These are phyloP conservation scores for Mirza zaza DNA, from an alignment of 2,113 vertebrate species.

Conservation along the genomic window DNA sequence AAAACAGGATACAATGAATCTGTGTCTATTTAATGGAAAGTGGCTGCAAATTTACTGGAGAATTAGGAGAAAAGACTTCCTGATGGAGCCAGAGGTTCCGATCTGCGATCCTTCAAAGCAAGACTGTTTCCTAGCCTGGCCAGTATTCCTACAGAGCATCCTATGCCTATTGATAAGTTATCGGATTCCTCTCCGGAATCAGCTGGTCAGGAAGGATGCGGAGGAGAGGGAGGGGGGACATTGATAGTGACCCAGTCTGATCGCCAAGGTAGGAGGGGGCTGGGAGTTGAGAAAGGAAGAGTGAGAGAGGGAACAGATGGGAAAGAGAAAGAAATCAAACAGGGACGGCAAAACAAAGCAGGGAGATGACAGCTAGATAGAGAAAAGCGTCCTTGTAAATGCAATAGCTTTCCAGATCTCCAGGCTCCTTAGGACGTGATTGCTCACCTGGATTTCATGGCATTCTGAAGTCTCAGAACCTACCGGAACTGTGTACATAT, in stretches of 20 bases:
- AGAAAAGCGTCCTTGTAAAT: background rate
- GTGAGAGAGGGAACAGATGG: constrained; percentile 47
- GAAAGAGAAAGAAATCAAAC: constrained; percentile 32
- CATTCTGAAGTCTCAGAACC: background rate
- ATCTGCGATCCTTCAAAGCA: constrained; percentile 76
- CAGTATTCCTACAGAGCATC: constrained; percentile 67
- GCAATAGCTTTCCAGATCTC: background rate
- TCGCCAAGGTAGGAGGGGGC: constrained; percentile 60
- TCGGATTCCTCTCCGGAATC: constrained; percentile 78
- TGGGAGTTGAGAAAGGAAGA: constrained; percentile 60
- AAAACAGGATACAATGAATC: constrained; percentile 75
- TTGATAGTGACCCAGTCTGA: constrained; percentile 71
- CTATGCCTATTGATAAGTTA: constrained; percentile 77
- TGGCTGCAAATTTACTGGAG: constrained; percentile 37
- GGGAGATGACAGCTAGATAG: background rate
- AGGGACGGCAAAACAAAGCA: constrained; percentile 30
- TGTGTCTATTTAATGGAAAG: constrained; percentile 71
- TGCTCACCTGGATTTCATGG: background rate
- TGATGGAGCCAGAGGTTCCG: constrained; percentile 66
- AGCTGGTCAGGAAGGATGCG: constrained; percentile 79
- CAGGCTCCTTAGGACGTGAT: background rate
- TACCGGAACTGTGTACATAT: background rate
- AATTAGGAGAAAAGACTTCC: constrained; percentile 58
- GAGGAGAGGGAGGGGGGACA: constrained; percentile 24
- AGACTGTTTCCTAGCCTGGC: constrained; percentile 72